Percentiles rank a stretch among this genome's conserved stretches.
Evolutionary conservation across 1,140 invertebrate genomes (phyloP).

Genomic region (Heliconius congener): DNA sequence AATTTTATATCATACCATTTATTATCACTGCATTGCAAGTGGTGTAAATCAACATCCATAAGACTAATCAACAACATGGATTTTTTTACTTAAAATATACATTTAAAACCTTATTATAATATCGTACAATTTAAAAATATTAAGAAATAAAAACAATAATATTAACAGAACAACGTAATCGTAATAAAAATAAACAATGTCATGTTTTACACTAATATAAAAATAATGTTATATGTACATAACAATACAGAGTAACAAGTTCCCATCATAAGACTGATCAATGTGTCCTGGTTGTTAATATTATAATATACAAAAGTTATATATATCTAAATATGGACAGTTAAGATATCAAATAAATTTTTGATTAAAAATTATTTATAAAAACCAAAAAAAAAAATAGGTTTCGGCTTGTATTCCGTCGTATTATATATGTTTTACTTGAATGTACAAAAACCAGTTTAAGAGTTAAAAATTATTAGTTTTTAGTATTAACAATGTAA

Average conservation of each 20-base stretch:
- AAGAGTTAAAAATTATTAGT: neutral
- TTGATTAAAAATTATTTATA: neutral
- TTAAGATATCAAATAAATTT: neutral
- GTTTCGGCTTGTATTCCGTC: neutral
- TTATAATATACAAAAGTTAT: neutral
- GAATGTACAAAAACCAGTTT: neutral
- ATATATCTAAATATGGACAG: neutral
- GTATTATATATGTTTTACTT: neutral
- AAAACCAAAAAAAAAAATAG: neutral
- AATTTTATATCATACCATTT: slow-evolving; percentile 69
- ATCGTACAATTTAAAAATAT: slow-evolving; percentile 69
- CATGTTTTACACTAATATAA: slow-evolving; percentile 66
- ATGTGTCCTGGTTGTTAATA: slow-evolving; percentile 36
- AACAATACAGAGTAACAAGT: slow-evolving; percentile 63
- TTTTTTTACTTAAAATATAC: slow-evolving; percentile 72
- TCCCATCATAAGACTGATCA: slow-evolving; percentile 58
- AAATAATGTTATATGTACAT: slow-evolving; percentile 65
- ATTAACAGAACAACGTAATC: slow-evolving; percentile 75
- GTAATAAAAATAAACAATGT: slow-evolving; percentile 72
- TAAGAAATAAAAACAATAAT: slow-evolving; percentile 76
- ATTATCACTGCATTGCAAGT: slow-evolving; percentile 78
- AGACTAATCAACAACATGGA: slow-evolving; percentile 80
- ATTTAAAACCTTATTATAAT: slow-evolving; percentile 63
- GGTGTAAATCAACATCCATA: slow-evolving; percentile 79
- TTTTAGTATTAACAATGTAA: neutral